phyloP scores from a whole-genome alignment of 2,113 vertebrate species.

The Elgaria multicarinata region DNA sequence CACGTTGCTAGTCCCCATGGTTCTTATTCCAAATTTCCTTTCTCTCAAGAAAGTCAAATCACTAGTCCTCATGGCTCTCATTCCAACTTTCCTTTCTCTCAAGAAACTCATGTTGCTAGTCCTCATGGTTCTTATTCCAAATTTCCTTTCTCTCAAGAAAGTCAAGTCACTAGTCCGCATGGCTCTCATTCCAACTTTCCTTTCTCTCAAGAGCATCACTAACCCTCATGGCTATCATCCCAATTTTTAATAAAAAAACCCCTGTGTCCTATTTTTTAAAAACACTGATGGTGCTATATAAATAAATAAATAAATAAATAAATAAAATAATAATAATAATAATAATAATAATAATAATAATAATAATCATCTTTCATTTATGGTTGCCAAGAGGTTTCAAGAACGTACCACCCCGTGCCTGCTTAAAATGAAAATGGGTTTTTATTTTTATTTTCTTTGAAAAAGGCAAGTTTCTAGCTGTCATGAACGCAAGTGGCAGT shows the following conservation, averaged over 20 bases:
- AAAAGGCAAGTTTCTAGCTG: neutral
- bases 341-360: no score
- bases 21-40: no score
- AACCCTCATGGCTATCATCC: neutral
- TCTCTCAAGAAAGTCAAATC: no score
- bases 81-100: no score
- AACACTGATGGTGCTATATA: no score
- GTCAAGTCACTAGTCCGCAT: no score
- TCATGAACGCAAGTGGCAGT: neutral
- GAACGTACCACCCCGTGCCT: neutral
- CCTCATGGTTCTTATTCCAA: neutral
- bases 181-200: neutral
- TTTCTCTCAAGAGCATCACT: no score
- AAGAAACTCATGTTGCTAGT: neutral
- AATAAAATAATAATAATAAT: no score
- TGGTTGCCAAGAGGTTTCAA: neutral
- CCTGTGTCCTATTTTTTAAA: no score
- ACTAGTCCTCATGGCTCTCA: neutral
- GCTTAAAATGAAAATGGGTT: neutral
- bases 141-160: neutral
- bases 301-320: no score
- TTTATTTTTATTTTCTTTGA: neutral
- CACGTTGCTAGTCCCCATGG: no score
- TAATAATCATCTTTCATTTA: neutral
- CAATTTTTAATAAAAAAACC: no score